Evolutionary conservation across 2,888 invertebrate species (phyloP), one percentile per base, ranked within the genome.

Genomic region (Steromphala cineraria): DNA sequence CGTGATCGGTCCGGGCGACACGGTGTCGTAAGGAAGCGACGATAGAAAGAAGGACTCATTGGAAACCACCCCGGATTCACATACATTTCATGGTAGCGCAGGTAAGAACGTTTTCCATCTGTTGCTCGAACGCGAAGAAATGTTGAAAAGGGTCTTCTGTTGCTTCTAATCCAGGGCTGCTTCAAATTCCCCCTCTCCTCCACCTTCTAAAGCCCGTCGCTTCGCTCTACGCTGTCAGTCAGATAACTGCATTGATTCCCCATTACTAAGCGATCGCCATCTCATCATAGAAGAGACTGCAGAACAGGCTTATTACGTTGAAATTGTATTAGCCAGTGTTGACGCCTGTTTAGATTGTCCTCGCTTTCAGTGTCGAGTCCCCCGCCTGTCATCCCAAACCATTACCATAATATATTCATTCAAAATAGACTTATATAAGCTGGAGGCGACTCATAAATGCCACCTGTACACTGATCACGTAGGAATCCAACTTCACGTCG

Each of bases 1-100:
- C 82, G 82, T 80, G 80, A 82, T 75, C 71, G 19, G 28, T 53
- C 55, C 79, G 55, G 55, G 79, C 62, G 71, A 71, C 71, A 71
- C 71, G 36, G 71, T 71, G 71, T 71, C 36, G 71, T 71, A 71
- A 71, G 71, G 71, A 71, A 71, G 31, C 71, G 19, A n/a, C 19
- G 31, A 36, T 19, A 28, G 71, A 40, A 36, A 71, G 71, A 71
- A 71, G 71, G 71, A 19, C 31, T 19, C 31, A n/a, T 31, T 71
- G 71, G 71, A 71, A 5, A 31, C 31, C 19, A 36, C 40, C 40
- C 71, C 36, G 71, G 71, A 71, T 71, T 71, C 71, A 28, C 71
- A 17, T 40, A 71, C 71, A 71, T 31, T 71, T 36, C 71, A 3
- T 71, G 36, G 10, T 24, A 28, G 36, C 71, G 10, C 36, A 71